Evolutionary conservation across 1,140 invertebrate genomes (phyloP), one percentile per base, ranked within the genome.

Genomic region (Trichoplusia ni): DNA sequence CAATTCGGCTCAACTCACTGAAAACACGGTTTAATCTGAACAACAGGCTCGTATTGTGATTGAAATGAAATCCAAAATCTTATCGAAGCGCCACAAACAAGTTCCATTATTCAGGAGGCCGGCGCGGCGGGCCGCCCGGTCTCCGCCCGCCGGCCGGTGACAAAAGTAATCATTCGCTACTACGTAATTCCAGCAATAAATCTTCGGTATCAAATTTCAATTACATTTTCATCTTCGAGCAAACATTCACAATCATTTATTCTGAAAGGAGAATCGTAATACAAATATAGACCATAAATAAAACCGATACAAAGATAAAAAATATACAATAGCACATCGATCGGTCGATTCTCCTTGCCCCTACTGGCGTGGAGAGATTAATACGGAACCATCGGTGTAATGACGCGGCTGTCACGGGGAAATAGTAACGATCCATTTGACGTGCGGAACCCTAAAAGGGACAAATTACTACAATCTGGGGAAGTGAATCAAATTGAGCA

Each of bases 181-280:
- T n/a, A 5, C n/a, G 31, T 51, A 51, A 51, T 35, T 35, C 27
- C 5, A 18, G 27, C 16, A 29, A 51, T 51, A 35, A 51, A 51
- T 51, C 47, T 51, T 35, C 18, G 29, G 47, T 51, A 51, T 51
- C 47, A 35, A 33, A 35, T 47, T 47, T 47, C 47, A 51, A 51
- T 51, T 51, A 51, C 29, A 35, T 51, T 51, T 51, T 51, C 47
- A 51, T 51, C 47, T 51, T 51, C 21, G 31, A 51, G 47, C 47
- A 21, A 35, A 35, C 47, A 51, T 35, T 35, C 29, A 16, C 47
- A 16, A 51, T 51, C 29, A 51, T 51, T 51, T 29, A 51, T 35
- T 51, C 27, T 16, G 9, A 35, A 51, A 33, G 0, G 23, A 35
- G 25, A 35, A 51, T 51, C 21, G 16, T 21, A 51, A 21, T 29